These are phyloP conservation scores for Pandemis cinnamomeana DNA, from an alignment of 2,888 invertebrate species.

Conservation along the genomic window DNA sequence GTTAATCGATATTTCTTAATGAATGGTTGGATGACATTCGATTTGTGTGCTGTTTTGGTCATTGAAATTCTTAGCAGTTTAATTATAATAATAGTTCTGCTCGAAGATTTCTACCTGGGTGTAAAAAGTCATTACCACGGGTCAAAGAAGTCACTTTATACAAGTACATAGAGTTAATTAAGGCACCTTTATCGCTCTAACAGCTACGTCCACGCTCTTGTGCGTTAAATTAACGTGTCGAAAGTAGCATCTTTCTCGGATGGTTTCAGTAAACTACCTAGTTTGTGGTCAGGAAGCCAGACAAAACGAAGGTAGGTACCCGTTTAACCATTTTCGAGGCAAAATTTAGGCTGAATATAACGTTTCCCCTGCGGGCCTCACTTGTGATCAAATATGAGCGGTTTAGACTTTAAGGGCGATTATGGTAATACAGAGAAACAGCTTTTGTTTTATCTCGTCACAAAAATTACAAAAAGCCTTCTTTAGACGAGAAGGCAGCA, in stretches of 20 bases:
- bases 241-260: not conserved
- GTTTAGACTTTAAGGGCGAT: constrained; percentile 34
- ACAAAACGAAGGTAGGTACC: constrained; percentile 1
- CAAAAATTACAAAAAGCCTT: constrained; percentile 18
- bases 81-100: too few species aligned
- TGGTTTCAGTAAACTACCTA: constrained; percentile 5
- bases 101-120: too few species aligned
- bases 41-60: too few species aligned
- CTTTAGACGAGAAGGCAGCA: constrained; percentile 11
- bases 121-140: too few species aligned
- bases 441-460: constrained; percentile 34
- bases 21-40: too few species aligned
- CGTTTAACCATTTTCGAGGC: constrained; percentile 17
- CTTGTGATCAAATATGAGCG: constrained; percentile 33
- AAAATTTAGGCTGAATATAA: constrained; percentile 23
- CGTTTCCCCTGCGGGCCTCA: constrained; percentile 12
- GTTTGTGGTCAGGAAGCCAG: not conserved
- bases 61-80: too few species aligned
- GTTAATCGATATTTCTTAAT: not conserved
- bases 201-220: not conserved
- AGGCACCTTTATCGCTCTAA: not conserved
- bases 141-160: too few species aligned
- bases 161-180: not conserved
- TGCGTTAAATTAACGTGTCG: not conserved
- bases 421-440: constrained; percentile 35